phyloP scores from a whole-genome alignment of 2,797 vertebrate species.

The Muraenolepis orangiensis region DNA sequence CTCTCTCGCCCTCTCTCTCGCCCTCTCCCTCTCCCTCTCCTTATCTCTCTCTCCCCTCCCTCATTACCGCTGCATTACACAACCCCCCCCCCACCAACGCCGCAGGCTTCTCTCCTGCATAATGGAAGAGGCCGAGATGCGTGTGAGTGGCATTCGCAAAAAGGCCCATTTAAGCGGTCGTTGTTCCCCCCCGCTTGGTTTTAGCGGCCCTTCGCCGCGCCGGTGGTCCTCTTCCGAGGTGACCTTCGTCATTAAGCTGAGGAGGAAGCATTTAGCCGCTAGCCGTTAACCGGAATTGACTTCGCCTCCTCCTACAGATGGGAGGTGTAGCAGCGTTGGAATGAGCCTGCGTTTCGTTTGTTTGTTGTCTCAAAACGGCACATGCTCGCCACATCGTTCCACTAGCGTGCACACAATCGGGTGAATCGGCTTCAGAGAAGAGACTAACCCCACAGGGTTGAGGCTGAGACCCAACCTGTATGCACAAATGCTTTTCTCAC shows the following conservation, averaged over 20 bases:
- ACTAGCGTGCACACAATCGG: not conserved
- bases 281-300: slow-evolving; percentile 23
- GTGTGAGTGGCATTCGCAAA: slow-evolving; percentile 66
- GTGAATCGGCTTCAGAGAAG: too few species aligned
- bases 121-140: slow-evolving; percentile 65
- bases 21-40: too few species aligned
- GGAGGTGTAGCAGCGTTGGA: not conserved
- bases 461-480: too few species aligned
- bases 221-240: slow-evolving; percentile 54
- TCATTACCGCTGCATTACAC: slow-evolving; percentile 42
- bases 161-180: slow-evolving; percentile 53
- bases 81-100: slow-evolving; percentile 38
- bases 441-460: too few species aligned
- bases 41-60: not conserved
- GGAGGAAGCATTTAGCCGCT: slow-evolving; percentile 21
- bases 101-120: slow-evolving; percentile 58
- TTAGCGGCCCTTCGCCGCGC: slow-evolving; percentile 48
- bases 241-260: slow-evolving; percentile 58
- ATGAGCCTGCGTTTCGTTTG: not conserved
- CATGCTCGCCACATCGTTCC: not conserved
- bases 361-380: slow-evolving; percentile 2
- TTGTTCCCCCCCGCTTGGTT: slow-evolving; percentile 58
- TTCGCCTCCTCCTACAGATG: slow-evolving; percentile 10
- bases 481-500: too few species aligned
- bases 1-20: too few species aligned